Evolutionary conservation across 2,797 vertebrate species (phyloP), one percentile per base, ranked within the genome.

Genomic region (Hafferia zeledoni): DNA sequence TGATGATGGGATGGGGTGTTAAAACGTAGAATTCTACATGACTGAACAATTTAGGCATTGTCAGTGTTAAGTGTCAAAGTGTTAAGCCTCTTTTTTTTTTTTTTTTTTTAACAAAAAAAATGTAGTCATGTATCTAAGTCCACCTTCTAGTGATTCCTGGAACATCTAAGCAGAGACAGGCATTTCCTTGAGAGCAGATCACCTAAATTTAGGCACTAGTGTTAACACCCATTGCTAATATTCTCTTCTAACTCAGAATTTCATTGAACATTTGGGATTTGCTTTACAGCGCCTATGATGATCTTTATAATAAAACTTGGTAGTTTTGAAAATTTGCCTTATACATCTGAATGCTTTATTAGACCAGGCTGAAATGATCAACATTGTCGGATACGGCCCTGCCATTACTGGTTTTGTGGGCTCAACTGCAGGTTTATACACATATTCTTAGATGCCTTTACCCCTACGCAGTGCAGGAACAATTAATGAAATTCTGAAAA

Each of bases 401-500:
- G 30, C 57, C 53, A 31, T 74, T 90, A 70, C 41, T 33, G 39
- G 52, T 86, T 91, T 84, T 53, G 37, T 87, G 64, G 77, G 14
- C 70, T 89, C 33, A 91, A 82, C 80, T 79, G 64, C 91, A 94
- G 44, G 87, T 94, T 96, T 94, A 68, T 87, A 93, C 87, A 89
- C 44, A 93, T 93, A 88, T 88, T 86, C 56, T 84, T 70, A 93
- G 85, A 90, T 83, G 89, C 70, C 59, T 93, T 96, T 93, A 92
- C 61, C 87, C 83, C 78, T 88, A 93, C 20, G 17, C 75, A 94
- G 67, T 47, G 15, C 63, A 83, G 71, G 44, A 94, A 77, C 77
- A 93, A 84, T 90, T 93, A 87, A 75, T 57, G 52, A 96, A 86
- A 93, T 90, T 93, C 89, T 90, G 59, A 95, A 96, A 95, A 95